These are phyloP conservation scores for Corythoichthys haematopterus DNA, from an alignment of 2,113 vertebrate species.

Conservation along the genomic window DNA sequence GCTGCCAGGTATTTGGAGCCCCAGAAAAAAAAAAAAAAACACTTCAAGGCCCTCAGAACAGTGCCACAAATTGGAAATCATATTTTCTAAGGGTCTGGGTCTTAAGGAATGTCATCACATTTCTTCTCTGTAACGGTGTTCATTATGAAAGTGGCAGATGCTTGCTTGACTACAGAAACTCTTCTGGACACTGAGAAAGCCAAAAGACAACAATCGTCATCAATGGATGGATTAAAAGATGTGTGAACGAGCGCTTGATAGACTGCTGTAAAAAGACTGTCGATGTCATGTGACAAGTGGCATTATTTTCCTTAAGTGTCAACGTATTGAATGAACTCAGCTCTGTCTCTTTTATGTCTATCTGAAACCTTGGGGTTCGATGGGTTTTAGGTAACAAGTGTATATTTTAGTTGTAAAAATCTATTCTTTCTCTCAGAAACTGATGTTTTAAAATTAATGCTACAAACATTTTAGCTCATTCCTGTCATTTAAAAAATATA, in stretches of 20 bases:
- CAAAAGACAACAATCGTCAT: slow-evolving; percentile 2
- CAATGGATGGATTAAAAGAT: slow-evolving; percentile 17
- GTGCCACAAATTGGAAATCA: not conserved
- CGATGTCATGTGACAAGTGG: slow-evolving; percentile 21
- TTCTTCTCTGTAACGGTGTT: slow-evolving; percentile 11
- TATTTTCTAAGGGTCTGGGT: not conserved
- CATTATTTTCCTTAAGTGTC: slow-evolving; percentile 27
- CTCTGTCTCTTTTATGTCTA: slow-evolving; percentile 32
- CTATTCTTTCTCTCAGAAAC: not conserved
- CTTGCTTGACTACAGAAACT: slow-evolving; percentile 19
- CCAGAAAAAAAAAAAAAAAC: not conserved
- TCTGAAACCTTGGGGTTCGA: slow-evolving; percentile 21
- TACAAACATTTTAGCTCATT: not conserved
- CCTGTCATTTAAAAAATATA: no score
- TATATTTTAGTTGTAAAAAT: slow-evolving; percentile 4
- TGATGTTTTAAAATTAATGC: not conserved
- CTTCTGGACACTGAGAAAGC: slow-evolving; percentile 13
- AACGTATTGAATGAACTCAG: slow-evolving; percentile 41
- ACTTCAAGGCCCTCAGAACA: not conserved
- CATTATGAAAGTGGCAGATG: slow-evolving; percentile 30
- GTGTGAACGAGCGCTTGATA: slow-evolving; percentile 25
- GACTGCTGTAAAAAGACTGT: slow-evolving; percentile 43
- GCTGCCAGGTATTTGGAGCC: not conserved
- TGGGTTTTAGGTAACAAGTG: slow-evolving; percentile 6
- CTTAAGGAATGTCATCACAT: not conserved